Evolutionary conservation across 1,140 invertebrate species (phyloP), one percentile per base, ranked within the genome.

Genomic region (Dolichoris vasculosae): DNA sequence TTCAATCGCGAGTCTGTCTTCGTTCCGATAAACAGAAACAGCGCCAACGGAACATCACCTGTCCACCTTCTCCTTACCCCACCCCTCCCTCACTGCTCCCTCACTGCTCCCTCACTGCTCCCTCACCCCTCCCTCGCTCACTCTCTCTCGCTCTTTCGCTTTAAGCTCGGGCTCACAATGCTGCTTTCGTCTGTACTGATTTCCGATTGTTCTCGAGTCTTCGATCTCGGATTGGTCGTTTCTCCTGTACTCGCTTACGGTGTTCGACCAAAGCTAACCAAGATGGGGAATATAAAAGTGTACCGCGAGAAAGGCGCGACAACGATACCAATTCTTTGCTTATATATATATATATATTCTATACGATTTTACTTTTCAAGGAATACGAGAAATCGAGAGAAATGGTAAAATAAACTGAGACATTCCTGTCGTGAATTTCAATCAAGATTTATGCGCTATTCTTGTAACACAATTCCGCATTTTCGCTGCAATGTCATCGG

Each of bases 41-140:
- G 46, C 46, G 15, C 38, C 30, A 77, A n/a, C 46, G 46, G 43
- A 51, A 55, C 46, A 55, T 77, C 75, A 77, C 75, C 75, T 77
- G 75, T 48, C 3, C n/a, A 8, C 11, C 20, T n/a, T 77, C 6
- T 77, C n/a, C 35, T 30, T 38, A 8, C 8, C 48, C 48, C 17
- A 17, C 17, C 48, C 8, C 8, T 8, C 48, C 48, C 8, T 51
- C 48, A 51, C 48, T 51, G 8, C 8, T 51, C 48, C 8, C 48
- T 51, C 48, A 9, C 48, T 51, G 8, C 48, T 51, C 8, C 17
- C 48, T 17, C 48, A 51, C 8, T 51, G 48, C 8, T 51, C 48
- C 8, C 17, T 17, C 48, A 17, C 8, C 48, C 48, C 17, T 51
- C 48, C 17, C n/a, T n/a, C n/a, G n/a, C n/a, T n/a, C n/a, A n/a